Evolutionary conservation across 2,113 vertebrate species (phyloP).

Genomic region (Bagarius yarrelli): DNA sequence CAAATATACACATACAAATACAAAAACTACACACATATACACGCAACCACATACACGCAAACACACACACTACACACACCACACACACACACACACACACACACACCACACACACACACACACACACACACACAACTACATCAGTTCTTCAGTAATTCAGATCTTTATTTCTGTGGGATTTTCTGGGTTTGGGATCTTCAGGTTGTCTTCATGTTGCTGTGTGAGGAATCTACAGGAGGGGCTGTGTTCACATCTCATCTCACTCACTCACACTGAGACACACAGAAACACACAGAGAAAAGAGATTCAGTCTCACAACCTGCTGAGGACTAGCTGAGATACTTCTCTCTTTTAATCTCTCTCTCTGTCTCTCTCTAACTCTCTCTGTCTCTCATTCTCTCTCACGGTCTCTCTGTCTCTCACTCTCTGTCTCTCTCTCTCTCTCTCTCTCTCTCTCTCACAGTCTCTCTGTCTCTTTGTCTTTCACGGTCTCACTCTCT

Average conservation of each 20-base stretch:
- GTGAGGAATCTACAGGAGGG: not conserved
- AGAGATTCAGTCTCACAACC: not conserved
- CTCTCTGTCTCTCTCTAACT: not conserved
- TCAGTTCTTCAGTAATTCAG: not conserved
- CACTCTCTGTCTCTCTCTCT: no score
- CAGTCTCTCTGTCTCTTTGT: no score
- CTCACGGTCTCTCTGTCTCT: not conserved
- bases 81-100: not conserved
- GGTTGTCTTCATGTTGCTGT: not conserved
- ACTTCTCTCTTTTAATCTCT: not conserved
- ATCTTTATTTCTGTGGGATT: no score
- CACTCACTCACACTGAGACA: not conserved
- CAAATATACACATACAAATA: not conserved
- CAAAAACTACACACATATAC: not conserved
- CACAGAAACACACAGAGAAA: constrained; percentile 1
- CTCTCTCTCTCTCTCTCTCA: not conserved
- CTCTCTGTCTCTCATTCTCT: not conserved
- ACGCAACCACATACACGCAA: not conserved
- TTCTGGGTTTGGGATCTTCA: not conserved
- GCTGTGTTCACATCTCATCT: not conserved
- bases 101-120: not conserved
- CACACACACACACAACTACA: no score
- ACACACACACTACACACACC: not conserved
- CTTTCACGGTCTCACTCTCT: no score
- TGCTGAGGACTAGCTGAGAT: not conserved